Evolutionary conservation across 2,888 invertebrate genomes (phyloP), one percentile per base, ranked within the genome.

Genomic region (Drosophila quinaria): DNA sequence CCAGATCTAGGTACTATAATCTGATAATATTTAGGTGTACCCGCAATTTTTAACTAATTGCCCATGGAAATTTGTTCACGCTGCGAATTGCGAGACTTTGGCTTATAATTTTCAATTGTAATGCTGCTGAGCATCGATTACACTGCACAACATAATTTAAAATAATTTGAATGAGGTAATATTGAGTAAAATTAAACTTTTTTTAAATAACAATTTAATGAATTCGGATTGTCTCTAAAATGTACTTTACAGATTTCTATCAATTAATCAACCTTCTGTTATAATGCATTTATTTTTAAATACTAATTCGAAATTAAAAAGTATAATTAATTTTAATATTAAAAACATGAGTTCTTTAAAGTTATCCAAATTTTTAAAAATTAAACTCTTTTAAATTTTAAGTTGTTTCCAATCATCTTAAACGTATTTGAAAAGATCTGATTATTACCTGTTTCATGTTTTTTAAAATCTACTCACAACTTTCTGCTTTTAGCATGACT

Each of bases 121-220:
- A 55, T 49, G 19, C 65, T 50, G 77, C 61, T 70, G 56, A 71
- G 60, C 58, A 67, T 59, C 80, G 70, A 83, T 85, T 82, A 63
- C 47, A 63, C 62, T 55, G 10, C 3, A 10, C 46, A 55, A 31
- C 56, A 62, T 22, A 47, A 15, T 33, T 15, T 11, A 3, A 25
- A 33, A n/a, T n/a, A 35, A 22, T 37, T 41, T 29, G 11, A 22
- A 29, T 42, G 13, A 25, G 25, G 13, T 8, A 9, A 9, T 8
- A 29, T n/a, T 6, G n/a, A 37, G 13, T 37, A n/a, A 29, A 29
- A 8, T 6, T 37, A n/a, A 31, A 10, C 10, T 10, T 31, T 9
- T 31, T 31, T 5, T 5, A 13, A 35, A 35, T 5, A 5, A 35
- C 13, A 5, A 13, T 35, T 13, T 5, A 5, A 35, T 5, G 4